Conservation (phyloP, 23 tunicate species). For the Botrylloides violaceus region DNA sequence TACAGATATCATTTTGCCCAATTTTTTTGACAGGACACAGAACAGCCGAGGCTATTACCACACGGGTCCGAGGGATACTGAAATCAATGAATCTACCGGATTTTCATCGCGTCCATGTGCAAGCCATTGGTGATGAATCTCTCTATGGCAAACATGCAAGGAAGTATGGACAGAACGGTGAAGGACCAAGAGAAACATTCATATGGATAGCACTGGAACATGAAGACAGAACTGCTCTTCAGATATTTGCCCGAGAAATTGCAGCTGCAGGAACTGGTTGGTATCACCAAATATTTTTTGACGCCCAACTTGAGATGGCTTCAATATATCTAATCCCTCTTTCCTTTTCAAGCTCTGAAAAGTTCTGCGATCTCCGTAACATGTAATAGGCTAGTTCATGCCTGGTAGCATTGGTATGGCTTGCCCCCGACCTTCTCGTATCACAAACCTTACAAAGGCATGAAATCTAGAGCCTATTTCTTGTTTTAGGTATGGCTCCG, state of each 20-base stretch:
- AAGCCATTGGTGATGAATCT: slow-evolving; percentile 73
- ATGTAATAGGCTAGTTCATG: no score
- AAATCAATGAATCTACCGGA: slow-evolving; percentile 34
- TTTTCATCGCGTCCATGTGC: slow-evolving; percentile 59
- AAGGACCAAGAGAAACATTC: slow-evolving; percentile 59
- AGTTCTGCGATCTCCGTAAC: no score
- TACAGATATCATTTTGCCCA: background rate
- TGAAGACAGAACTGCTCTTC: slow-evolving; percentile 64
- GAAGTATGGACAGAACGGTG: slow-evolving; percentile 25
- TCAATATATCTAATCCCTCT: no score
- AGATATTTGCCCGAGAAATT: slow-evolving; percentile 68
- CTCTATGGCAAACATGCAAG: slow-evolving; percentile 50
- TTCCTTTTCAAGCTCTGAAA: no score
- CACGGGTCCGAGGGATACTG: slow-evolving; percentile 41
- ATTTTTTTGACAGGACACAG: slow-evolving; percentile 34
- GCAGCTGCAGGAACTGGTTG: slow-evolving; percentile 93
- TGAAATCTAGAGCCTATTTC: background rate
- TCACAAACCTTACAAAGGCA: no score
- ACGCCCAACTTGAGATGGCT: no score
- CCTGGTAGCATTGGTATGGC: no score
- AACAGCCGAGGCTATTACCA: slow-evolving; percentile 54
- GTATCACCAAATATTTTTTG: background rate
- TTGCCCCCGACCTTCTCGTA: no score
- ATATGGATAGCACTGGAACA: slow-evolving; percentile 88
- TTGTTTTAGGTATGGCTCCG: slow-evolving; percentile 95